phyloP scores from a whole-genome alignment of 2,888 invertebrate genomes.

The Acronicta alni region DNA sequence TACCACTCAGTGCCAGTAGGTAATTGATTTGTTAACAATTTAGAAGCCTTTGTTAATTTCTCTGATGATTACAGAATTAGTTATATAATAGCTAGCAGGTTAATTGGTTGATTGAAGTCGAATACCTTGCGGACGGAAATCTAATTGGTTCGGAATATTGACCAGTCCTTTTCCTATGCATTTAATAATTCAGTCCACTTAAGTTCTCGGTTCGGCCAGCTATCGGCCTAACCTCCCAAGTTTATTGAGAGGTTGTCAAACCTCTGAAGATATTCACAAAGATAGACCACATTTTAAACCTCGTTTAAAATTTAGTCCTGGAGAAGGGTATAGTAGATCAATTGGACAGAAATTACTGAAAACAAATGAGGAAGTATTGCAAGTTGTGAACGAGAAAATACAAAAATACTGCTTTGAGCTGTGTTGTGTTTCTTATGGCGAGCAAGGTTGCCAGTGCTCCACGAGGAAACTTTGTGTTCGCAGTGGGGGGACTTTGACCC shows the following conservation, averaged over 20 bases:
- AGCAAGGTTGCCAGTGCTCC: no score
- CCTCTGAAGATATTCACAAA: no score
- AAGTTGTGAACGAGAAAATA: no score
- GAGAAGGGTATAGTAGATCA: no score
- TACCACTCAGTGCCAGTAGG: slow-evolving; percentile 33
- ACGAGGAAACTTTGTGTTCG: no score
- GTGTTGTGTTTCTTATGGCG: no score
- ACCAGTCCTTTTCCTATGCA: slow-evolving; percentile 27
- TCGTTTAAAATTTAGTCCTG: no score
- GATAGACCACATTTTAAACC: no score
- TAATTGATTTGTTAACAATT: slow-evolving; percentile 41
- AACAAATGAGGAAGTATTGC: no score
- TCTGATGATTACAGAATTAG: slow-evolving; percentile 32
- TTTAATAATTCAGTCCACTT: slow-evolving; percentile 45
- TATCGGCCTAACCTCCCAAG: slow-evolving; percentile 19
- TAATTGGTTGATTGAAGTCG: slow-evolving; percentile 51
- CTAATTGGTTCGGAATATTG: slow-evolving; percentile 54
- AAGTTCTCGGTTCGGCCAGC: slow-evolving; percentile 29
- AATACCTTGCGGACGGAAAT: slow-evolving; percentile 37
- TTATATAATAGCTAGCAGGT: slow-evolving; percentile 48
- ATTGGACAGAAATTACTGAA: no score
- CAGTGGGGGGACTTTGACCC: no score
- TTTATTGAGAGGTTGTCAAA: slow-evolving; percentile 30
- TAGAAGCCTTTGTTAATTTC: slow-evolving; percentile 24
- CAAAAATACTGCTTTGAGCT: no score